Conservation (phyloP, 2,113 vertebrate genomes). For the Catharus fuscescens region DNA sequence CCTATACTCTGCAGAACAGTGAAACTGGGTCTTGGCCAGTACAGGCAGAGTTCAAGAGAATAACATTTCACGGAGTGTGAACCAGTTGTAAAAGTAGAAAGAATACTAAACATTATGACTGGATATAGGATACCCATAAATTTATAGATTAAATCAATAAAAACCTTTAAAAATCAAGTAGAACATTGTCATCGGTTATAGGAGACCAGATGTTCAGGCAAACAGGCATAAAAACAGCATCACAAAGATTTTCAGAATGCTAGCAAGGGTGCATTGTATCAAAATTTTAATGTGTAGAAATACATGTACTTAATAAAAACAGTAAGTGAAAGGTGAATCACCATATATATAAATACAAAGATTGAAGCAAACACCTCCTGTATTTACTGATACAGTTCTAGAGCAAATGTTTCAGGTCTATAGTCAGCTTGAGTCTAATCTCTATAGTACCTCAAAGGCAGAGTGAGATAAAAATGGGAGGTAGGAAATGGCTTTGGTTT, state of each 20-base stretch:
- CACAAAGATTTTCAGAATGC: not conserved
- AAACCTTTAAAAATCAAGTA: constrained; percentile 23
- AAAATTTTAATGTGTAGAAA: not conserved
- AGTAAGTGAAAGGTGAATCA: not conserved
- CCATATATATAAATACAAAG: not conserved
- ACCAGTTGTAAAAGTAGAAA: constrained; percentile 29
- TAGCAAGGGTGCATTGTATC: not conserved
- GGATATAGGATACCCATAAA: constrained; percentile 36
- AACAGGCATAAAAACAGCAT: not conserved
- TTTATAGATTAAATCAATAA: constrained; percentile 32
- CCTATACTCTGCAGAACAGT: not conserved
- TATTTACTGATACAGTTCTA: not conserved
- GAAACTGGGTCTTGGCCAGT: not conserved
- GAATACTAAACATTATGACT: not conserved
- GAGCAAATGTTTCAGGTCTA: not conserved
- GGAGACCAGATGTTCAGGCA: not conserved
- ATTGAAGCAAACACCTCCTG: not conserved
- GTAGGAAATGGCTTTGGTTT: not conserved
- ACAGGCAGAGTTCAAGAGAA: not conserved
- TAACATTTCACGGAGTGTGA: constrained; percentile 23
- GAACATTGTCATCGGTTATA: constrained; percentile 1
- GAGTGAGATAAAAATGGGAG: not conserved
- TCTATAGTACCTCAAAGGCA: not conserved
- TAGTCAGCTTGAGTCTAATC: not conserved
- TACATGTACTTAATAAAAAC: not conserved